phyloP scores from a whole-genome alignment of 2,113 vertebrate genomes.

The Gallinago paraguaiae region DNA sequence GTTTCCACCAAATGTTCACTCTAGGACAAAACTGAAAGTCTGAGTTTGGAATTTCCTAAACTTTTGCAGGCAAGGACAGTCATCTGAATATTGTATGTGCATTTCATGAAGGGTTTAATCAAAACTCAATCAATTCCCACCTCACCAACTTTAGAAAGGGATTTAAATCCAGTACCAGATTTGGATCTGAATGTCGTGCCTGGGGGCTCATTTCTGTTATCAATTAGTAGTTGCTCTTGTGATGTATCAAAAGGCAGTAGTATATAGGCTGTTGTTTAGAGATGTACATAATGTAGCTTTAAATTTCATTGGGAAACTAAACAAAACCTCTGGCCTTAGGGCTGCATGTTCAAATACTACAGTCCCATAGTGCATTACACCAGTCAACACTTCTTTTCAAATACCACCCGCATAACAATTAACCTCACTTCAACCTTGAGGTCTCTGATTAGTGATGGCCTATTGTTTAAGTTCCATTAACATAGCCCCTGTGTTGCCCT shows the following conservation, averaged over 20 bases:
- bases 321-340: conserved; percentile 88
- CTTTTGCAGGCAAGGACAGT: background rate
- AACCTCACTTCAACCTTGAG: conserved; percentile 92
- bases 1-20: background rate
- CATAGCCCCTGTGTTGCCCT: conserved; percentile 85
- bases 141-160: conserved; percentile 28
- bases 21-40: background rate
- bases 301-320: conserved; percentile 85
- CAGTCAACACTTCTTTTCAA: conserved; percentile 86
- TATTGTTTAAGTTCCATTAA: conserved; percentile 89
- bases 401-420: conserved; percentile 91
- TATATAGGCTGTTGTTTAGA: conserved; percentile 65
- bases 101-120: conserved; percentile 23
- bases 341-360: conserved; percentile 86
- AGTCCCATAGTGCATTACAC: conserved; percentile 87
- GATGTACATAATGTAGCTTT: conserved; percentile 75
- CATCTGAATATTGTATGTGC: background rate
- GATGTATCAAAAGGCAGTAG: conserved; percentile 59
- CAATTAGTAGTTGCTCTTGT: conserved; percentile 54
- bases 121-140: conserved; percentile 36
- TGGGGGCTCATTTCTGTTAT: conserved; percentile 55
- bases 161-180: conserved; percentile 42
- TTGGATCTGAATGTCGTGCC: conserved; percentile 46
- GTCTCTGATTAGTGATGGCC: conserved; percentile 93
- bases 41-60: background rate